These are phyloP conservation scores for Antheraea assamensis DNA, from an alignment of 2,888 invertebrate species.

Conservation along the genomic window DNA sequence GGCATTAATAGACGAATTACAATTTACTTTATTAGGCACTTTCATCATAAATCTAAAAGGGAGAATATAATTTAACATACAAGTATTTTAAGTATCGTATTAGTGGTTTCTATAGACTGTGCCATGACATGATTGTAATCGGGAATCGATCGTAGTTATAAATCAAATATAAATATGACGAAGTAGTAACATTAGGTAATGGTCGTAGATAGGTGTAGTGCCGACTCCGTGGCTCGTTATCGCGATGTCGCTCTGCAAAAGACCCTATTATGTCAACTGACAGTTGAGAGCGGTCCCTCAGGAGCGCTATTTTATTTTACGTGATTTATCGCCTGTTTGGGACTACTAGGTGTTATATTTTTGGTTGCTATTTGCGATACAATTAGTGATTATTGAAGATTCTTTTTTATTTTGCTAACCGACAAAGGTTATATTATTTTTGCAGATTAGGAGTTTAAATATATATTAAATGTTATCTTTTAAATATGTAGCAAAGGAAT, in stretches of 20 bases:
- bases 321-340: slow-evolving; percentile 68
- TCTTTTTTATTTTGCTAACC: slow-evolving; percentile 28
- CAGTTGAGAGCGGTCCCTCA: slow-evolving; percentile 56
- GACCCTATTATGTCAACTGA: slow-evolving; percentile 70
- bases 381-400: slow-evolving; percentile 42
- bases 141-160: not conserved
- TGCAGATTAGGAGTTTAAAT: too few species aligned
- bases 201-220: slow-evolving; percentile 8
- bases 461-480: too few species aligned
- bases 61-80: not conserved
- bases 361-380: slow-evolving; percentile 45
- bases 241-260: slow-evolving; percentile 46
- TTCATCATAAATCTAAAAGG: not conserved
- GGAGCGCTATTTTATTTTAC: slow-evolving; percentile 67
- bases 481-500: too few species aligned
- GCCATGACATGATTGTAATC: too few species aligned
- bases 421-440: not conserved
- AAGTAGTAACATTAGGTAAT: slow-evolving; percentile 18
- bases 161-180: not conserved
- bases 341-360: slow-evolving; percentile 51
- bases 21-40: not conserved
- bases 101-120: not conserved
- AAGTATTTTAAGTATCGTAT: not conserved
- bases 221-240: slow-evolving; percentile 46
- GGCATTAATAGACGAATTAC: not conserved